Conservation (phyloP, 2,888 invertebrate species). For the Margaritifera margaritifera region DNA sequence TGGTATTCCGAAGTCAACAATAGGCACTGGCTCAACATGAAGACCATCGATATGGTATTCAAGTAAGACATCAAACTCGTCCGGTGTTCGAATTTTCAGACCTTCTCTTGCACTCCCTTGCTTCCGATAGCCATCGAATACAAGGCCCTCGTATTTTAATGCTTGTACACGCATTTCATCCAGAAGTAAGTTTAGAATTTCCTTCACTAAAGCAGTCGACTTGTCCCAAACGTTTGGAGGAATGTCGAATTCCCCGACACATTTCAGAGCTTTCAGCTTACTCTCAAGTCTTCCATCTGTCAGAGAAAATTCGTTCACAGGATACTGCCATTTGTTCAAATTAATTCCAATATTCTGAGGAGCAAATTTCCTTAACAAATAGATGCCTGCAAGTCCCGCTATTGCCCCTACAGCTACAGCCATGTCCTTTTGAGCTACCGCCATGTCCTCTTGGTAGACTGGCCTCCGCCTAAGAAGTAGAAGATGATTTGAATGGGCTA, state of each 20-base stretch:
- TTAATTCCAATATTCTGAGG: constrained; percentile 4
- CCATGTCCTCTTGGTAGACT: too few species aligned
- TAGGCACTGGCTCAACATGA: not conserved
- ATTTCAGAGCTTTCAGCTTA: not conserved
- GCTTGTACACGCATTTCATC: constrained; percentile 11
- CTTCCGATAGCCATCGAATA: constrained; percentile 20
- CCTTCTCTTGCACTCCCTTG: constrained; percentile 45
- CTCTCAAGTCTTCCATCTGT: not conserved
- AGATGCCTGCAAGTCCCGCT: too few species aligned
- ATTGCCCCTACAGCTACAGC: too few species aligned
- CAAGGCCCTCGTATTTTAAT: constrained; percentile 10
- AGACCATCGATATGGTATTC: constrained; percentile 29
- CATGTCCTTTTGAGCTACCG: too few species aligned
- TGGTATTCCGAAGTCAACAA: too few species aligned
- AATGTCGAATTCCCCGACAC: constrained; percentile 4
- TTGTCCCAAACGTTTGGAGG: constrained; percentile 1
- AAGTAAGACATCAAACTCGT: constrained; percentile 37
- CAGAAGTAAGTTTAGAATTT: constrained; percentile 3
- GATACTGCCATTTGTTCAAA: constrained; percentile 10
- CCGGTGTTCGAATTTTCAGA: constrained; percentile 30
- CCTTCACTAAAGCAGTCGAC: not conserved
- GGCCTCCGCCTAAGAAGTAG: too few species aligned
- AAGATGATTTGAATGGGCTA: too few species aligned
- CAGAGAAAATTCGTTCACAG: not conserved
- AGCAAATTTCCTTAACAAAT: too few species aligned